Evolutionary conservation across 2,113 vertebrate genomes (phyloP).

Genomic region (Antechinus flavipes): DNA sequence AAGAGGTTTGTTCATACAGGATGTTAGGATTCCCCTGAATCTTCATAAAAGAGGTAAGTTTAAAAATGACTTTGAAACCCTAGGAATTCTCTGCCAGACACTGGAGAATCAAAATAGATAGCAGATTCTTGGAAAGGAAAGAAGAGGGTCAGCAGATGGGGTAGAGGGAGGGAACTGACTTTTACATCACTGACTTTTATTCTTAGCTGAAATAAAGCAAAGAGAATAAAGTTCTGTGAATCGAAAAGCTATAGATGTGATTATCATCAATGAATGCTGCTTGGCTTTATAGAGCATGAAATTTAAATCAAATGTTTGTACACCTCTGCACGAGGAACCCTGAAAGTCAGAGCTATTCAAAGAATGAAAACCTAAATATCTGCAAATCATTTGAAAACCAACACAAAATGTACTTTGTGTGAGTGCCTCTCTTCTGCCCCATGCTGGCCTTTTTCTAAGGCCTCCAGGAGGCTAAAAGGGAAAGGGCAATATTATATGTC

Average conservation of each 20-base stretch:
- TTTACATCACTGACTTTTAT: neutral
- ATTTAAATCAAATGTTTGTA: slow-evolving; percentile 52
- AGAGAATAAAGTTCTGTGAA: slow-evolving; percentile 25
- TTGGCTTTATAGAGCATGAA: slow-evolving; percentile 45
- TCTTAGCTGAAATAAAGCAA: slow-evolving; percentile 54
- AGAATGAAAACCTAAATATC: slow-evolving; percentile 6
- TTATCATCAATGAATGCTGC: neutral
- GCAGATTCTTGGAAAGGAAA: slow-evolving; percentile 21
- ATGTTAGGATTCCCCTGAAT: slow-evolving; percentile 68
- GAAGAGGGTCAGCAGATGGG: slow-evolving; percentile 18
- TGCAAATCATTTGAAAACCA: slow-evolving; percentile 29
- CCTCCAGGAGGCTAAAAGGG: neutral
- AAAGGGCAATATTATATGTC: slow-evolving; percentile 16
- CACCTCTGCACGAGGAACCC: neutral
- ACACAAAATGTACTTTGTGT: neutral
- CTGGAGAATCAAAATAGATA: slow-evolving; percentile 18
- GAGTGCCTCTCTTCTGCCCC: neutral
- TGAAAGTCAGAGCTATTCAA: neutral
- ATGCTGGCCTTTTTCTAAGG: slow-evolving; percentile 13
- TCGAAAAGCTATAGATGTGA: slow-evolving; percentile 38
- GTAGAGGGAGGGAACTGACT: slow-evolving; percentile 8
- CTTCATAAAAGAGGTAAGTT: slow-evolving; percentile 53
- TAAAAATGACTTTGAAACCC: slow-evolving; percentile 62
- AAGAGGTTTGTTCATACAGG: slow-evolving; percentile 46
- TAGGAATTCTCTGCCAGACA: slow-evolving; percentile 44